These are phyloP conservation scores for Epinephelus lanceolatus DNA, from an alignment of 2,113 vertebrate species.

Conservation along the genomic window DNA sequence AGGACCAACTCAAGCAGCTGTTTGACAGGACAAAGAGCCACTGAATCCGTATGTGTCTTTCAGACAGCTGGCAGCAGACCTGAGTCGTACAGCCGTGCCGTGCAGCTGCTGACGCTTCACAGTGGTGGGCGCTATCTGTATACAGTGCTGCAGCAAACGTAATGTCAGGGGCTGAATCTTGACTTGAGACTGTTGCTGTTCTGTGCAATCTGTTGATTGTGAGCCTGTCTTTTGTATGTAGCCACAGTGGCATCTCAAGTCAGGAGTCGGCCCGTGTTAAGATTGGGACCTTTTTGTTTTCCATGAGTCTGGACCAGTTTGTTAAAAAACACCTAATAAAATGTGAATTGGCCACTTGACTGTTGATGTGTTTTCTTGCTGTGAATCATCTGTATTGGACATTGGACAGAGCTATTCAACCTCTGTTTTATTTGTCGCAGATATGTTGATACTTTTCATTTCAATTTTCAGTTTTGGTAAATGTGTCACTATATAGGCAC, in stretches of 20 bases:
- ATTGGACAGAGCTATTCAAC: neutral
- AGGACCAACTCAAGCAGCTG: constrained; percentile 78
- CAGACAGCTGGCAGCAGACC: neutral
- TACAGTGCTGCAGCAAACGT: constrained; percentile 12
- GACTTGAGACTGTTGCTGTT: constrained; percentile 34
- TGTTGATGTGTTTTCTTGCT: constrained; percentile 15
- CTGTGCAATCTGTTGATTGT: constrained; percentile 27
- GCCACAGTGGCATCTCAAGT: constrained; percentile 24
- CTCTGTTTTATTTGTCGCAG: no score
- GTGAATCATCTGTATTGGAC: neutral
- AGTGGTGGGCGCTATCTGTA: neutral
- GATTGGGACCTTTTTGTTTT: constrained; percentile 52
- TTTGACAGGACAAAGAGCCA: constrained; percentile 77
- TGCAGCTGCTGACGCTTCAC: constrained; percentile 24
- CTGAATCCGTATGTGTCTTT: constrained; percentile 38
- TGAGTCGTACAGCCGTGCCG: neutral
- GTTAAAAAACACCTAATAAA: constrained; percentile 60
- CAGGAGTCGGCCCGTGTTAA: constrained; percentile 29
- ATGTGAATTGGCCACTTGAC: constrained; percentile 36
- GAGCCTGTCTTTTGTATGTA: constrained; percentile 23
- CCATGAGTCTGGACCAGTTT: constrained; percentile 59
- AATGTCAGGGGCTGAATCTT: constrained; percentile 28
- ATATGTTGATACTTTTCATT: no score
- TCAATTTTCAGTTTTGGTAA: no score
- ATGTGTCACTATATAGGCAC: no score